Conservation (phyloP, 1,140 invertebrate species). For the Parapsyche elsis region DNA sequence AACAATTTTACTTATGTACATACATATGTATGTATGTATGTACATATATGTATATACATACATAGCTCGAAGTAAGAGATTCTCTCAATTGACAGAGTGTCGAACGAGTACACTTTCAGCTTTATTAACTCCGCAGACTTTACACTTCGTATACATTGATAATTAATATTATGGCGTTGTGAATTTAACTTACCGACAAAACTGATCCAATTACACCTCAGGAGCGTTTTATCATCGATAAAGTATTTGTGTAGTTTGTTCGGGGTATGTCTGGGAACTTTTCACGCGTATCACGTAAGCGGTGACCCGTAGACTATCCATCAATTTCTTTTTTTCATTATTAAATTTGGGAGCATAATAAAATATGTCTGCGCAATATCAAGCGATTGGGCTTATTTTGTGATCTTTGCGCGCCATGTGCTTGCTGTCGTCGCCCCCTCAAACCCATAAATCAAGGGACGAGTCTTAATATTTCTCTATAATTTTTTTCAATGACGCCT, state of each 20-base stretch:
- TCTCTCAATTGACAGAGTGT: neutral
- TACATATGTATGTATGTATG: too few relatives aligned
- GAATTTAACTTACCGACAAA: too few relatives aligned
- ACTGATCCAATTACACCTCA: too few relatives aligned
- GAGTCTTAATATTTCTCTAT: constrained; percentile 29
- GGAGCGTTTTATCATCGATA: too few relatives aligned
- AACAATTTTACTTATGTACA: too few relatives aligned
- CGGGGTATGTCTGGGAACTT: too few relatives aligned
- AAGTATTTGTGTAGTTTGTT: too few relatives aligned
- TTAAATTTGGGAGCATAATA: constrained; percentile 50
- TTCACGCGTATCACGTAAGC: neutral
- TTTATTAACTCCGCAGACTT: neutral
- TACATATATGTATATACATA: too few relatives aligned
- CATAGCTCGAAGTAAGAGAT: neutral
- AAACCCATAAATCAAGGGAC: constrained; percentile 25
- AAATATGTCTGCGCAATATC: constrained; percentile 42
- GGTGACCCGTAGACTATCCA: constrained; percentile 37
- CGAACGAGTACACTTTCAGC: neutral
- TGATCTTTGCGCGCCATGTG: constrained; percentile 9
- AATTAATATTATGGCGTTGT: too few relatives aligned
- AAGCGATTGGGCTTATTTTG: constrained; percentile 23
- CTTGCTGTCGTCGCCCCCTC: neutral
- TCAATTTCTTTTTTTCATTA: constrained; percentile 46
- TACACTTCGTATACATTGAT: too few relatives aligned
- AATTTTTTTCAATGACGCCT: constrained; percentile 34